These are phyloP conservation scores for Magallana ariakensis DNA, from an alignment of 1,140 invertebrate species.

Conservation along the genomic window DNA sequence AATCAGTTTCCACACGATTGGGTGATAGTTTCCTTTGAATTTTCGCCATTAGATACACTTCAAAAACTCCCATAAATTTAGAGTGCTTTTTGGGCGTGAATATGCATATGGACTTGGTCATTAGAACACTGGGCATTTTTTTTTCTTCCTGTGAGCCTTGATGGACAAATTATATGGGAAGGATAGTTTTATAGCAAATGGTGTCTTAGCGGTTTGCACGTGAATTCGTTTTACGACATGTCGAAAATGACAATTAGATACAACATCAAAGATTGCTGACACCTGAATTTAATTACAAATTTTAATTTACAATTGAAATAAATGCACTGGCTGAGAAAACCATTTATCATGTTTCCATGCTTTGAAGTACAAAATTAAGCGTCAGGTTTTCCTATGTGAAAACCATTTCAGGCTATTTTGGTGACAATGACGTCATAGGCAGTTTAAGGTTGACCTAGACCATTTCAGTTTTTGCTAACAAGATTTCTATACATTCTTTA, in stretches of 20 bases:
- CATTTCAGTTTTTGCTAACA: slow-evolving; percentile 14
- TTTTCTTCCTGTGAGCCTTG: neutral
- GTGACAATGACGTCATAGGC: slow-evolving; percentile 3
- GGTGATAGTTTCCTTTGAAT: too few species aligned
- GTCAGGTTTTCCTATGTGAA: slow-evolving; percentile 24
- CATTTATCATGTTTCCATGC: slow-evolving; percentile 24
- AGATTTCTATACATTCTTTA: neutral
- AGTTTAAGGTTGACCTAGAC: slow-evolving; percentile 17
- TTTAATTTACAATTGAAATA: slow-evolving; percentile 36
- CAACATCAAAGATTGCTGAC: slow-evolving; percentile 22
- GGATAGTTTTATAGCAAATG: slow-evolving; percentile 5
- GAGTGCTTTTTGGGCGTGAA: too few species aligned
- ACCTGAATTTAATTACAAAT: slow-evolving; percentile 30
- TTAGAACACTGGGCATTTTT: too few species aligned
- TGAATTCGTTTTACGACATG: slow-evolving; percentile 24
- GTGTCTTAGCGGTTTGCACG: neutral
- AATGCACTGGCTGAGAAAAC: slow-evolving; percentile 27
- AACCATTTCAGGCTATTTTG: slow-evolving; percentile 14
- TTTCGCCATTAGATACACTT: too few species aligned
- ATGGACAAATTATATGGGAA: slow-evolving; percentile 11
- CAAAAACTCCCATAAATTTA: too few species aligned
- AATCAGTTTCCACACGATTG: too few species aligned
- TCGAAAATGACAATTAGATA: slow-evolving; percentile 37
- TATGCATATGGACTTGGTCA: too few species aligned
- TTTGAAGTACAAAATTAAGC: slow-evolving; percentile 28